Base-by-base conservation (phyloP, 2,113 vertebrate genomes). In the Rhadina sibilatrix region DNA sequence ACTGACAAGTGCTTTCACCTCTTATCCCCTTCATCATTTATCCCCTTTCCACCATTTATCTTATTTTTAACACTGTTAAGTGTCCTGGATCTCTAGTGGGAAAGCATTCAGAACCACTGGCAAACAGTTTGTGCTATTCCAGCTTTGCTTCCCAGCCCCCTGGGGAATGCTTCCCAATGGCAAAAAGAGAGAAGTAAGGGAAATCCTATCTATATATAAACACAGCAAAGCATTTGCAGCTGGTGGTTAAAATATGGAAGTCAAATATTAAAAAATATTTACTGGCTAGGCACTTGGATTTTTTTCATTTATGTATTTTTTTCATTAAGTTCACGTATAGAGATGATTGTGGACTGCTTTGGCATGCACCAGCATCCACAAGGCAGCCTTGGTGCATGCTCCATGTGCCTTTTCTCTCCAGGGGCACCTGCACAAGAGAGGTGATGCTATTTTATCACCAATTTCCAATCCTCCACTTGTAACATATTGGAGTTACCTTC, bases 141-240 rank as follows among this genome's bases (percentile, higher is more conserved):
- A 93, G 82, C 79, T 93, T 89, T 93, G 92, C 96, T 89, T 90
- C 87, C 80, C 79, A 90, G 85, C 79, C 85, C 92, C 85, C 88
- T 68, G 60, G 92, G 85, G 90, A 97, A 74, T 8, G 6, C 68
- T 93, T 95, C 85, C 96, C 96, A 88, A 38, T 87, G 90, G 93
- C 88, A 83, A 50, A 83, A 76, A 80, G 52, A 93, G 92, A 86
- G 76, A 68, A 68, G 79, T 92, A 84, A 86, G 94, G 94, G 94
- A 92, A 95, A 94, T 86, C 94, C 93, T 71, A 66, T 74, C 88
- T 95, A 93, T 89, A 94, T 93, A 97, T 94, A 97, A 96, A 95
- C 93, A 95, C 79, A 72, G 93, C 52, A 88, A 93, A 96, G 88
- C 85, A 86, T 81, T 95, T 94, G 93, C 92, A 96, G 93, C 92